These are phyloP conservation scores for Morpho deidamia DNA, from an alignment of 2,888 invertebrate species.

Conservation along the genomic window DNA sequence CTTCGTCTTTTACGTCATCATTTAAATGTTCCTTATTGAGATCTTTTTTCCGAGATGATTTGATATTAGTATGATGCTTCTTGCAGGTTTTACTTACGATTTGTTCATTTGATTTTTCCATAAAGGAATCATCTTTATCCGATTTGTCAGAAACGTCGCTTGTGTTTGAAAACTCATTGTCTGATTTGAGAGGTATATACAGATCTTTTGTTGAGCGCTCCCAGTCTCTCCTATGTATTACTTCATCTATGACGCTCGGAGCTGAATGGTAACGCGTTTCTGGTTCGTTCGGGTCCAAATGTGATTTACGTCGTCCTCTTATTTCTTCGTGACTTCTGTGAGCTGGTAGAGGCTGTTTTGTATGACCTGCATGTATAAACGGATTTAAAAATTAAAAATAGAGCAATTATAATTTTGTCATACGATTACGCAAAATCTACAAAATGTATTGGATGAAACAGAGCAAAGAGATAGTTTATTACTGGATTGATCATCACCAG, in stretches of 20 bases:
- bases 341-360: slow-evolving; percentile 48
- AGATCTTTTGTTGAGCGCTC: slow-evolving; percentile 59
- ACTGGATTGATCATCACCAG: too few species aligned
- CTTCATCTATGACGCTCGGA: slow-evolving; percentile 65
- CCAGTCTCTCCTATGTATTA: slow-evolving; percentile 65
- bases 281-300: slow-evolving; percentile 33
- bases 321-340: slow-evolving; percentile 67
- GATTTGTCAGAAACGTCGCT: slow-evolving; percentile 31
- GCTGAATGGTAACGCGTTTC: slow-evolving; percentile 63
- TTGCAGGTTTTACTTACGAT: slow-evolving; percentile 43
- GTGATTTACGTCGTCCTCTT: slow-evolving; percentile 43
- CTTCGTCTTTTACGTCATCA: slow-evolving; percentile 54
- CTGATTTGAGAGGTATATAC: slow-evolving; percentile 43
- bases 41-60: slow-evolving; percentile 45
- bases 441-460: too few species aligned
- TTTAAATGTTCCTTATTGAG: slow-evolving; percentile 37
- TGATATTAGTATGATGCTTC: slow-evolving; percentile 64
- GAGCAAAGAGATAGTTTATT: too few species aligned
- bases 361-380: slow-evolving; percentile 35
- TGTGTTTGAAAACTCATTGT: slow-evolving; percentile 31
- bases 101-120: slow-evolving; percentile 33
- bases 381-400: background rate
- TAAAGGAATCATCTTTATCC: slow-evolving; percentile 8
- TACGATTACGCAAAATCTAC: too few species aligned
- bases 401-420: too few species aligned